These are phyloP conservation scores for Agonopterix subpropinquella DNA, from an alignment of 2,888 invertebrate species.

Conservation along the genomic window DNA sequence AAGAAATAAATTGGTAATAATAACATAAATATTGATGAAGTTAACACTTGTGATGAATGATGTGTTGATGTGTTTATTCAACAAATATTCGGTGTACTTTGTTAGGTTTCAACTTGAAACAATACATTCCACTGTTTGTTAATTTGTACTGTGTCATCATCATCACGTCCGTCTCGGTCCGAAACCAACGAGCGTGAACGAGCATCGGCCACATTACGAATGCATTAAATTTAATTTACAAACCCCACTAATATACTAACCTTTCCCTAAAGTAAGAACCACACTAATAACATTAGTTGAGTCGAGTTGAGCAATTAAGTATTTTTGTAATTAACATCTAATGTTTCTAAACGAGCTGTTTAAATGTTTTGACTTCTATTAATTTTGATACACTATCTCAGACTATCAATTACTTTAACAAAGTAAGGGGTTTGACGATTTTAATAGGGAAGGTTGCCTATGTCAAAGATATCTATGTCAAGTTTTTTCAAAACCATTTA, in stretches of 20 bases:
- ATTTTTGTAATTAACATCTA: constrained; percentile 51
- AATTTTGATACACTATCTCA: constrained; percentile 25
- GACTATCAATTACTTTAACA: neutral
- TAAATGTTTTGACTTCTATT: constrained; percentile 45
- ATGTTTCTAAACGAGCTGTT: constrained; percentile 43
- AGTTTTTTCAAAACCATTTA: too few relatives aligned
- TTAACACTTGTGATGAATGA: too few relatives aligned
- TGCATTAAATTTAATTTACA: constrained; percentile 35
- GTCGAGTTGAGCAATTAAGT: constrained; percentile 37
- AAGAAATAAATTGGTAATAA: too few relatives aligned
- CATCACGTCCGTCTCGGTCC: neutral
- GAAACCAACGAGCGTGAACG: constrained; percentile 34
- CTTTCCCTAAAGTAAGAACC: constrained; percentile 34
- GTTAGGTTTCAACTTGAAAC: too few relatives aligned
- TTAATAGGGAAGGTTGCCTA: too few relatives aligned
- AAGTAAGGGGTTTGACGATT: too few relatives aligned
- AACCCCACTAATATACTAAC: constrained; percentile 22
- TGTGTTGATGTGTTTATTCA: too few relatives aligned
- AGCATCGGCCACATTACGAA: constrained; percentile 37
- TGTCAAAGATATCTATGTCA: too few relatives aligned
- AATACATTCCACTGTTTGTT: too few relatives aligned
- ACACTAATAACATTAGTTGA: constrained; percentile 35
- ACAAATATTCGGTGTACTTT: too few relatives aligned
- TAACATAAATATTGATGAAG: too few relatives aligned
- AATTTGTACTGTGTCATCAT: too few relatives aligned